Evolutionary conservation across 2,113 vertebrate genomes (phyloP), one percentile per base, ranked within the genome.

Genomic region (Pica pica): DNA sequence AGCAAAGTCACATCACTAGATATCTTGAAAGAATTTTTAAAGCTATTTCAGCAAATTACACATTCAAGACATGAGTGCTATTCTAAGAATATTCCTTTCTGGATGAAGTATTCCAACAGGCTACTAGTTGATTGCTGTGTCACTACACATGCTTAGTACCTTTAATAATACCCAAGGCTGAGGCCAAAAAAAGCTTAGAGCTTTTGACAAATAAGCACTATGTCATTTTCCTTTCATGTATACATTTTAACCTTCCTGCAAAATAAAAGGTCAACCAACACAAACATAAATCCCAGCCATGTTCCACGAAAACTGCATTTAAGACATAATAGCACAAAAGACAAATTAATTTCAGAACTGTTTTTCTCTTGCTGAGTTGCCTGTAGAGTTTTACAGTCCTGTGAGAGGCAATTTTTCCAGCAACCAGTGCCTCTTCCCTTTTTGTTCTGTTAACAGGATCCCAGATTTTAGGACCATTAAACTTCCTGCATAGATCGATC

Each of bases 221-320:
- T 39, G 27, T 24, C 42, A 61, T 57, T 63, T 73, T 60, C 70
- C 31, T 55, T 50, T 57, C 14, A 57, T 2, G 2, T 9, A 14
- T 11, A 26, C 23, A 10, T 89, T 85, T 88, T 56, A 86, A 42
- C 92, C 35, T 86, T 67, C 35, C 35, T 7, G 0, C 21, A 80
- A 93, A 93, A 64, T 21, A 57, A 85, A 64, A 93, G 75, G 71
- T 70, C 59, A 47, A 53, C 64, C 63, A 91, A 91, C 28, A 70
- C 27, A 61, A 87, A 67, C 56, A 92, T 31, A 71, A 91, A n/a
- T 24, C 59, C 59, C 59, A 94, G 70, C 16, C 59, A 52, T 1
- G 3, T 47, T 67, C 82, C 30, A 83, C 16, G 6, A 74, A 83
- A 86, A 44, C 4, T 56, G 44, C 20, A 16, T 77, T 93, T 78